These are phyloP conservation scores for Clanis bilineata DNA, from an alignment of 2,888 invertebrate species.

Conservation along the genomic window DNA sequence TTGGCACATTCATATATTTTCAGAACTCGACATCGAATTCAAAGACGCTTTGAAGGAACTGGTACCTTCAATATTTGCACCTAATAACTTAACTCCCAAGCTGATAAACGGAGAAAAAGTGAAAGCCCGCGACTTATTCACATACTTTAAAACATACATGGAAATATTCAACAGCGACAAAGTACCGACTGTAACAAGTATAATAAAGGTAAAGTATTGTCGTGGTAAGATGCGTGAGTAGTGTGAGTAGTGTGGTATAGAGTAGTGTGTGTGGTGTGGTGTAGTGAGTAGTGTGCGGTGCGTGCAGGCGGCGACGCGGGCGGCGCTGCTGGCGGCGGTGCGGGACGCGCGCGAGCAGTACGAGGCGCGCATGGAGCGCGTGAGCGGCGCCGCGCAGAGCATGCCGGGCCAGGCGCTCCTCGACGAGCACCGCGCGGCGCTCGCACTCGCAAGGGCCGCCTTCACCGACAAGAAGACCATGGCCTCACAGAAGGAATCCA, in stretches of 20 bases:
- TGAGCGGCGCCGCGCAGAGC: slow-evolving; percentile 21
- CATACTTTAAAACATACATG: slow-evolving; percentile 23
- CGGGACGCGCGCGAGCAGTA: slow-evolving; percentile 21
- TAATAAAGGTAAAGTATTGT: slow-evolving; percentile 20
- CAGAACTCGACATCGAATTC: slow-evolving; percentile 16
- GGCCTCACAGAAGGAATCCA: slow-evolving; percentile 15
- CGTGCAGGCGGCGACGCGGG: slow-evolving; percentile 22
- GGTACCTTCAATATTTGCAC: slow-evolving; percentile 14
- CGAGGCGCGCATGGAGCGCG: slow-evolving; percentile 22
- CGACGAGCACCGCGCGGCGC: slow-evolving; percentile 16
- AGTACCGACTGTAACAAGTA: slow-evolving; percentile 18
- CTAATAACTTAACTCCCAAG: slow-evolving; percentile 17
- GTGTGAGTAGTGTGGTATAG: not conserved
- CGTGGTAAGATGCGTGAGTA: not conserved
- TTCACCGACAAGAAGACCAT: slow-evolving; percentile 23
- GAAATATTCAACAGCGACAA: slow-evolving; percentile 20
- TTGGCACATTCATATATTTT: not conserved
- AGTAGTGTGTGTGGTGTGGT: not conserved
- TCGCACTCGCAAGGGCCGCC: slow-evolving; percentile 12
- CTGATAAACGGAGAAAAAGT: slow-evolving; percentile 20
- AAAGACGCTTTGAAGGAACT: slow-evolving; percentile 13
- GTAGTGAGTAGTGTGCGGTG: slow-evolving; percentile 1
- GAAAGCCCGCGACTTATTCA: slow-evolving; percentile 19
- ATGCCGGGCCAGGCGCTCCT: slow-evolving; percentile 20
- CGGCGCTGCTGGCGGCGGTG: slow-evolving; percentile 21